phyloP scores from a whole-genome alignment of 1,140 invertebrate genomes.

The Ooceraea biroi region DNA sequence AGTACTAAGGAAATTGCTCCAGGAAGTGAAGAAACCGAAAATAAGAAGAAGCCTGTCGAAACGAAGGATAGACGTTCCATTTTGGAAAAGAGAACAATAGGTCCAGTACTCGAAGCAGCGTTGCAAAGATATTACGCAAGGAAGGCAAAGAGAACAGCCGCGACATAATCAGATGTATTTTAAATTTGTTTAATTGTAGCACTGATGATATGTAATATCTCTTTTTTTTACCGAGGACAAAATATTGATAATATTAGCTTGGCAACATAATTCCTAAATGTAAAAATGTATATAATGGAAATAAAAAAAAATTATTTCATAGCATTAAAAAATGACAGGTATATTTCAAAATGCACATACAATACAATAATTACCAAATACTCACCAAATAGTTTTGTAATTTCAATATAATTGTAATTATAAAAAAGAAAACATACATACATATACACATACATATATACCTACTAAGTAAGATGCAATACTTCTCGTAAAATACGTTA shows the following conservation, averaged over 20 bases:
- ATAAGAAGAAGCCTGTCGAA: constrained; percentile 71
- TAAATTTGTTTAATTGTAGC: constrained; percentile 27
- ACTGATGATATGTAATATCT: constrained; percentile 1
- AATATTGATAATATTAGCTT: constrained; percentile 15
- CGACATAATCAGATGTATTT: constrained; percentile 41
- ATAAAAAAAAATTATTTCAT: constrained; percentile 30
- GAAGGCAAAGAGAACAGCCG: constrained; percentile 86
- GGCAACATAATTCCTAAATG: not conserved
- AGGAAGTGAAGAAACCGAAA: constrained; percentile 79
- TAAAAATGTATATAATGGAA: constrained; percentile 47
- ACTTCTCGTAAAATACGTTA: no score
- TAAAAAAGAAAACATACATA: constrained; percentile 15
- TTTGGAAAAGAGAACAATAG: constrained; percentile 95
- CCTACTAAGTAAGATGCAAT: no score
- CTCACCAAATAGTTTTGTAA: not conserved
- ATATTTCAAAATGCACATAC: constrained; percentile 11
- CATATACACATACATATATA: not conserved
- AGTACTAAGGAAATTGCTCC: constrained; percentile 49
- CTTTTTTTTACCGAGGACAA: no score
- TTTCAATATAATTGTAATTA: constrained; percentile 11
- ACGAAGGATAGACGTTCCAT: constrained; percentile 88
- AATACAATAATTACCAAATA: not conserved
- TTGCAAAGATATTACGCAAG: constrained; percentile 92
- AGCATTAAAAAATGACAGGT: constrained; percentile 10
- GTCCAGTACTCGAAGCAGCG: constrained; percentile 92